Base-by-base conservation (phyloP, 2,888 invertebrate species). In the Lysandra bellargus region DNA sequence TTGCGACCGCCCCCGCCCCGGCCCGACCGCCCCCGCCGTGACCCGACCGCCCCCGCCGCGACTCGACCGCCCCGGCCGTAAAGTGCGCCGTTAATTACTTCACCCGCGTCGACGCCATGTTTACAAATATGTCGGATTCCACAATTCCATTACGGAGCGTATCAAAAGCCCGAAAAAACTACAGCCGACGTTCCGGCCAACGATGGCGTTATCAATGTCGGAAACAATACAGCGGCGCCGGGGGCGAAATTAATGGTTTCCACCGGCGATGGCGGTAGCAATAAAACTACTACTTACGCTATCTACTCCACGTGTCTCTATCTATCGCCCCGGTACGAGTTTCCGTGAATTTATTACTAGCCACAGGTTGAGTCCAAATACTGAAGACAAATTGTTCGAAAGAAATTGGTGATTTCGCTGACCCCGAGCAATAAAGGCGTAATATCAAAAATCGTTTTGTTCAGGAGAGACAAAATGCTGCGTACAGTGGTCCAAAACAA, bases 121-220 rank as follows among this genome's bases (percentile, higher is more conserved):
- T 74, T 74, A 74, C 74, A 74, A 74, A 74, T 74, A 69, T 69
- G 69, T 69, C 69, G 69, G 69, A 69, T 69, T 37, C 33, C 64
- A 69, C 69, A 37, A 69, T 69, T 33, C 33, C 69, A 37, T 69
- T 69, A 37, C 33, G 69, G 14, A 12, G 33, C 69, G 14, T 37
- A 33, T 69, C 9, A 69, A 69, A 37, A 69, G 33, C 14, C 14
- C 33, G 33, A 33, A 37, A 69, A 69, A 69, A 69, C 12, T 64
- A 12, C 61, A 69, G 64, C 3, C 33, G 33, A 37, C 69, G 33
- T 69, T 69, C 33, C 69, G 1, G 14, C 4, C 69, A 6, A 69
- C 69, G 23, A 64, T 61, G 30, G 64, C 64, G 30, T 64, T 64
- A 64, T 69, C 33, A 14, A 37, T 69, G 69, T 69, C 69, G 69